Conservation (phyloP, 30 jellyfish, hydroid and myxozoan species). For the Cassiopea andromeda region DNA sequence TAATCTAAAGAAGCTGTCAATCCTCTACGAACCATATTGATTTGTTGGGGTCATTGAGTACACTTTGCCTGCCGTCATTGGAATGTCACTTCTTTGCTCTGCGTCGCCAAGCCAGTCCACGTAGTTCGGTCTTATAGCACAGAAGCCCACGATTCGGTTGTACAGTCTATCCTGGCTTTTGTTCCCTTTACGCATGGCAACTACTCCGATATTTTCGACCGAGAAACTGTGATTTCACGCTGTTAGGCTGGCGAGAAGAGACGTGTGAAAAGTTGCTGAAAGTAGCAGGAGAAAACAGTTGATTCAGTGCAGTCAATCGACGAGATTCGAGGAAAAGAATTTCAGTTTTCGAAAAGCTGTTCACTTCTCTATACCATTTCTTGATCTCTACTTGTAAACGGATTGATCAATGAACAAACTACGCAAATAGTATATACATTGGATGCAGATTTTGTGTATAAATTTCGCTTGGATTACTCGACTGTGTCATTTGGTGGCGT, state of each 20-base stretch:
- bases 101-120: conserved; percentile 47
- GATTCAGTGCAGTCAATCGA: neutral
- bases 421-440: neutral
- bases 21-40: conserved; percentile 60
- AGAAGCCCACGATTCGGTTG: conserved; percentile 21
- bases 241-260: conserved; percentile 8
- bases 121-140: conserved; percentile 37
- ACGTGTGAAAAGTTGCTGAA: conserved; percentile 9
- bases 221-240: conserved; percentile 38
- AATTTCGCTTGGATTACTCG: conserved; percentile 14
- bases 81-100: conserved; percentile 38
- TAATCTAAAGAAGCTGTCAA: conserved; percentile 70
- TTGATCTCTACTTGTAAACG: neutral
- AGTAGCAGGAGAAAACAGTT: neutral
- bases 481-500: conserved; percentile 12
- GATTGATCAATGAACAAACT: neutral
- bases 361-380: neutral
- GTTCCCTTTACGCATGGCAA: conserved; percentile 11
- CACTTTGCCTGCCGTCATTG: conserved; percentile 49
- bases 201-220: conserved; percentile 2
- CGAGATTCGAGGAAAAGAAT: neutral
- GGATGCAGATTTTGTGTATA: neutral
- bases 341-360: neutral
- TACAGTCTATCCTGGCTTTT: conserved; percentile 20
- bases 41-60: conserved; percentile 66